Percentiles rank a stretch among this genome's conserved stretches.
phyloP scores from a whole-genome alignment of 2,113 vertebrate genomes.

The Indicator indicator region DNA sequence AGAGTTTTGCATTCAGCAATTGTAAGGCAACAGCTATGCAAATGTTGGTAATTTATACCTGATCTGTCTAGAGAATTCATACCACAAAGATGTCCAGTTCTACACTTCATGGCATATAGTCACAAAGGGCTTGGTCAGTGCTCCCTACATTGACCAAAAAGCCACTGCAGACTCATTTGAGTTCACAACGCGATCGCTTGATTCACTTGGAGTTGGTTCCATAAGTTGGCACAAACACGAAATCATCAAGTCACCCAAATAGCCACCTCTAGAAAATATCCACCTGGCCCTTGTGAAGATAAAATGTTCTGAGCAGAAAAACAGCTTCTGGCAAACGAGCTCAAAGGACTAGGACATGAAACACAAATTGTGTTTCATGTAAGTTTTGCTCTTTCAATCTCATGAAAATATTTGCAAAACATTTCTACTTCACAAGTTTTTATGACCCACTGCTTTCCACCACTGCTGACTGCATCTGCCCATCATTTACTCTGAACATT shows the following conservation, averaged over 20 bases:
- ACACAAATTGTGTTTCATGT: not conserved
- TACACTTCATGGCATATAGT: not conserved
- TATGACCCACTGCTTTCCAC: not conserved
- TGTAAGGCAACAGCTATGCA: not conserved
- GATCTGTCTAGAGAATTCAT: not conserved
- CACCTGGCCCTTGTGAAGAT: not conserved
- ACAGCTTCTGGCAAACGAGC: not conserved
- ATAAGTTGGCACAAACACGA: not conserved
- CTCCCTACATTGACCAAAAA: not conserved
- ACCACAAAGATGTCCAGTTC: not conserved
- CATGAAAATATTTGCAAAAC: not conserved
- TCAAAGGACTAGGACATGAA: not conserved
- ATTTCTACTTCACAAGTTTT: not conserved
- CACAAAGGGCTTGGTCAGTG: not conserved
- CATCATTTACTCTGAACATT: not conserved
- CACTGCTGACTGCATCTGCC: not conserved
- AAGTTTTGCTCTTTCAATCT: not conserved
- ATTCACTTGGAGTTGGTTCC: not conserved
- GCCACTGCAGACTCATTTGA: not conserved
- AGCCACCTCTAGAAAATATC: not conserved
- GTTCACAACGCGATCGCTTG: not conserved
- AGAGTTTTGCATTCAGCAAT: not conserved
- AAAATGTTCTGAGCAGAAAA: not conserved
- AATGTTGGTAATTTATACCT: not conserved
- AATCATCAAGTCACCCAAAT: not conserved